Percentiles rank a stretch among this genome's conserved stretches.
phyloP scores from a whole-genome alignment of 2,888 invertebrate species.

The Euplexia lucipara region DNA sequence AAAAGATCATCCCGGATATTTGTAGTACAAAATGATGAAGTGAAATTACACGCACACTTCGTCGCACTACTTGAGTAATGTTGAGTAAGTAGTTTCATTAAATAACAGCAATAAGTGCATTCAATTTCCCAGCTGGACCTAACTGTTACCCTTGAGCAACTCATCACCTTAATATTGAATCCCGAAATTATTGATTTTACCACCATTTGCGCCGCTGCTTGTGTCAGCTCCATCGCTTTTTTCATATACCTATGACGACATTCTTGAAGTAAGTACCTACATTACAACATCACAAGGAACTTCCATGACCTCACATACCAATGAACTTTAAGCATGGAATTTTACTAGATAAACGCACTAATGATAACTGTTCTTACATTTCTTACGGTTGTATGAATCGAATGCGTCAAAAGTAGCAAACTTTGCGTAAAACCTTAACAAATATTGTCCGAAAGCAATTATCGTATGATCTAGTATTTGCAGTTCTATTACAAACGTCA shows the following conservation, averaged over 20 bases:
- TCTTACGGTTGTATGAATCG: slow-evolving; percentile 31
- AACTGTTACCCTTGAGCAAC: slow-evolving; percentile 6
- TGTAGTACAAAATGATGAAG: no score
- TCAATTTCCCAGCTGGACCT: background rate
- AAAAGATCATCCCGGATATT: no score
- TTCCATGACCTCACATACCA: slow-evolving; percentile 40
- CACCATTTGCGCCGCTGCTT: slow-evolving; percentile 18
- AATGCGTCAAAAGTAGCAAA: slow-evolving; percentile 59
- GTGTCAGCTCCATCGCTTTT: slow-evolving; percentile 29
- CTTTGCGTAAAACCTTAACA: slow-evolving; percentile 63
- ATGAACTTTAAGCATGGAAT: slow-evolving; percentile 52
- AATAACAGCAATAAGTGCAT: background rate
- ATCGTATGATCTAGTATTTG: slow-evolving; percentile 48
- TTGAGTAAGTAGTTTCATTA: background rate
- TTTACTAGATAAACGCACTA: slow-evolving; percentile 34
- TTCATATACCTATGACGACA: slow-evolving; percentile 43
- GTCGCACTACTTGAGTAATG: no score
- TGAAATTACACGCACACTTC: no score
- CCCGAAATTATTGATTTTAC: slow-evolving; percentile 34
- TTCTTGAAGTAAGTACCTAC: slow-evolving; percentile 13
- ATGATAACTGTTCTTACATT: slow-evolving; percentile 57
- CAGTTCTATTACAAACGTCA: slow-evolving; percentile 38
- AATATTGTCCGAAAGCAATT: slow-evolving; percentile 69
- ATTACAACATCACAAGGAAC: slow-evolving; percentile 44
- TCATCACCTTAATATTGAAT: background rate